Evolutionary conservation across 2,113 vertebrate species (phyloP).

Genomic region (Puma concolor): DNA sequence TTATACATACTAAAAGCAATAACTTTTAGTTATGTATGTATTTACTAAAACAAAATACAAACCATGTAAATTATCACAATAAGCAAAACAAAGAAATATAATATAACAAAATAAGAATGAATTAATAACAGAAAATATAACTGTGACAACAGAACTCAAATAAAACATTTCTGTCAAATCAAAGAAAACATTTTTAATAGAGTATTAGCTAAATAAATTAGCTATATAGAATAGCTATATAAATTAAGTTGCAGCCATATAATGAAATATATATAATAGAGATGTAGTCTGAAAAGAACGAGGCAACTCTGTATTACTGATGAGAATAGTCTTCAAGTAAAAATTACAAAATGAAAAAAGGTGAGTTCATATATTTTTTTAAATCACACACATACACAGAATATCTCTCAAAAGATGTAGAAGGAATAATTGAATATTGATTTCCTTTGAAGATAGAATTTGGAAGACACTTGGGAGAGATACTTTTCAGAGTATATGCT

Average conservation of each 20-base stretch:
- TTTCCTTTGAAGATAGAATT: not conserved
- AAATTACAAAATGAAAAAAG: not conserved
- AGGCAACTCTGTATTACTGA: not conserved
- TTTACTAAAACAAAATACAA: not conserved
- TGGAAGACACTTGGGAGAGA: not conserved
- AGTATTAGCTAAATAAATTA: not conserved
- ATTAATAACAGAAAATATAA: not conserved
- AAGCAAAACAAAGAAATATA: not conserved
- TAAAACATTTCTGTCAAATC: not conserved
- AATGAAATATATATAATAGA: not conserved
- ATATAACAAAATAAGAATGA: not conserved
- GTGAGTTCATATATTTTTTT: not conserved
- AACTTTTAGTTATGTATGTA: not conserved
- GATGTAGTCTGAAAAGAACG: not conserved
- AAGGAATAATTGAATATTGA: not conserved
- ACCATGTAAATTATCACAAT: not conserved
- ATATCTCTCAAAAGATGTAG: not conserved
- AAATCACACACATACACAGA: not conserved
- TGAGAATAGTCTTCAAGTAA: not conserved
- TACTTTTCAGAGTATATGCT: not conserved
- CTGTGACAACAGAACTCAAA: not conserved
- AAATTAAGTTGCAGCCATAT: not conserved
- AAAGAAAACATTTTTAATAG: conserved; percentile 7
- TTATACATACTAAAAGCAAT: not conserved
- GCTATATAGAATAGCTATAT: not conserved